Base-by-base conservation (phyloP, 2,797 vertebrate genomes). In the Kryptopterus vitreolus region DNA sequence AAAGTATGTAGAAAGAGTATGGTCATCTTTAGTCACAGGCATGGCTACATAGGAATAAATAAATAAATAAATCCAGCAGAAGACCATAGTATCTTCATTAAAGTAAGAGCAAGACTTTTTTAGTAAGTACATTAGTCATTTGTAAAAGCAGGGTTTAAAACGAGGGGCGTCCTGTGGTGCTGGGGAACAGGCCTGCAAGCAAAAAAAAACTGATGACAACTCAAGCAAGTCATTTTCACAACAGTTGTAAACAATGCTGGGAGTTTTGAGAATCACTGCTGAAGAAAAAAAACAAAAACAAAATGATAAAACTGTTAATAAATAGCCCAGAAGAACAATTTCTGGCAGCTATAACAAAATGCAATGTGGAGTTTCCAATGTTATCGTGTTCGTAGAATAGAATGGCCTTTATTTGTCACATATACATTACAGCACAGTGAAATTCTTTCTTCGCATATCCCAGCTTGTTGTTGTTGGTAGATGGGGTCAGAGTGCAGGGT, bases 121-220 rank as follows among this genome's bases (percentile, higher is more conserved):
- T 26, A 6, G 11, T 26, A 68, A 18, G 38, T 48, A 68, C 15
- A 29, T 69, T 69, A 69, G 43, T 69, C 24, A 48, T 69, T 69
- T 18, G 24, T 5, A 69, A 29, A 70, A 70, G 46, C 66, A 50
- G 24, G 24, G 24, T 46, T 9, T 2, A 70, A 69, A 70, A 29
- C 46, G 29, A 18, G 66, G 46, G 43, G 66, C 24, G 50, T 11
- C 66, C 43, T 50, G 66, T 69, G 66, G 66, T 69, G 66, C 24
- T 52, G 24, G 66, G 50, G 24, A 50, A 70, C 66, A 50, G 46
- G 89, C 88, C 86, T 50, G 46, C 15, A 70, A 70, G 46, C 24
- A 31, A 70, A 29, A 50, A 31, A 70, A 29, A 50, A 52, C 66
- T 70, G 66, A 70, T 31, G 26, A 69, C 2, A 59, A 59, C 53